These are phyloP conservation scores for Phallusia fumigata DNA, from an alignment of 23 tunicate species.

Conservation along the genomic window DNA sequence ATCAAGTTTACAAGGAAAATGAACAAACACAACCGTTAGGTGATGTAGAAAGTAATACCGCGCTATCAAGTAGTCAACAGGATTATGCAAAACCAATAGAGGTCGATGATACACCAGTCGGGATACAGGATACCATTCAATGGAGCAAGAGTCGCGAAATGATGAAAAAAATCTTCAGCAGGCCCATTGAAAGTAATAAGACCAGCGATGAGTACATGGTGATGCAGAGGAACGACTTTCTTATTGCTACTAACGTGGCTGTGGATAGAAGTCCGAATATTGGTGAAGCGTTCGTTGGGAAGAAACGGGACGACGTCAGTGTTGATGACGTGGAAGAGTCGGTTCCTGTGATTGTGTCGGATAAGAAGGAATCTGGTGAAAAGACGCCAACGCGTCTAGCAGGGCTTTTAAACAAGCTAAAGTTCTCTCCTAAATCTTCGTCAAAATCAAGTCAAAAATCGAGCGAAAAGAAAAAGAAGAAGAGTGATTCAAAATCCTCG, in stretches of 20 bases:
- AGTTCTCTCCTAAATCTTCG: neutral
- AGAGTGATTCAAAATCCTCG: neutral
- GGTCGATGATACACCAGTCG: neutral
- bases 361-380: neutral
- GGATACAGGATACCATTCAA: neutral
- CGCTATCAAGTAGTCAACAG: neutral
- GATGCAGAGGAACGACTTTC: neutral
- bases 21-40: neutral
- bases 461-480: neutral
- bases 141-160: neutral
- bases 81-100: neutral
- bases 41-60: neutral
- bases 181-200: neutral
- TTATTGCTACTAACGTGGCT: neutral
- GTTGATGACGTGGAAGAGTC: neutral
- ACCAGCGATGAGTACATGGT: neutral
- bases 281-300: neutral
- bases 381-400: slow-evolving; percentile 1
- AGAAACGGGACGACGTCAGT: neutral
- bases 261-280: neutral
- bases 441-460: neutral
- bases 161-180: neutral
- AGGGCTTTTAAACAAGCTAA: neutral
- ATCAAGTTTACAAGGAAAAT: neutral
- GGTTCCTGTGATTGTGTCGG: neutral